Conservation (phyloP, 2,113 vertebrate genomes). For the Panthera leo region DNA sequence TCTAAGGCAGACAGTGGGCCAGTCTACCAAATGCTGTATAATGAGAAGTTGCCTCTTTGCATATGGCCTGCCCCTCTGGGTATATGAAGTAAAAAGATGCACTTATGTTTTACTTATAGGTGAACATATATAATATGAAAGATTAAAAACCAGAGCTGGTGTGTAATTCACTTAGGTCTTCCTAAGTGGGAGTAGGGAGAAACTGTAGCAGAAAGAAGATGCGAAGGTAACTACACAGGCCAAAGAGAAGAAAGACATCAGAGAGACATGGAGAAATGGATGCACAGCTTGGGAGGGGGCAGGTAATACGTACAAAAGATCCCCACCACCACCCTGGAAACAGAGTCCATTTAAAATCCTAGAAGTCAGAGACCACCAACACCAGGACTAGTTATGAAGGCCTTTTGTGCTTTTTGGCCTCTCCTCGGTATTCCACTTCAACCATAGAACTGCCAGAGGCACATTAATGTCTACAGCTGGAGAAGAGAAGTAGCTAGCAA, state of each 20-base stretch:
- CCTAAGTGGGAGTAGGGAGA: background rate
- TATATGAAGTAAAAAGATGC: background rate
- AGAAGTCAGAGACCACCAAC: background rate
- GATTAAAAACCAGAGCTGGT: background rate
- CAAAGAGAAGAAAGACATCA: background rate
- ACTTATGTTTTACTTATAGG: background rate
- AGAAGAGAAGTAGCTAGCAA: background rate
- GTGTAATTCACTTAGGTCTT: background rate
- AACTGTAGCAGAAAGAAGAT: background rate
- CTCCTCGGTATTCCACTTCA: background rate
- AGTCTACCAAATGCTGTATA: background rate
- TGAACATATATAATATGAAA: background rate
- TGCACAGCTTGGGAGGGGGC: fast-evolving
- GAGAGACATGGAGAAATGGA: background rate
- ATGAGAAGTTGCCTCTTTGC: background rate
- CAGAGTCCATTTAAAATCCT: background rate
- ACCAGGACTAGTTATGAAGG: background rate
- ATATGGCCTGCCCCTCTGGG: background rate
- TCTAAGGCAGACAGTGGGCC: background rate
- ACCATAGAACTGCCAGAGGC: background rate
- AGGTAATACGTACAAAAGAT: background rate
- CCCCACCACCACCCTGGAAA: background rate
- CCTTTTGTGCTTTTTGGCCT: background rate
- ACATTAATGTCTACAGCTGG: background rate
- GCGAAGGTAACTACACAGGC: background rate